phyloP scores from a whole-genome alignment of 2,113 vertebrate species.

The Penelope pileata region DNA sequence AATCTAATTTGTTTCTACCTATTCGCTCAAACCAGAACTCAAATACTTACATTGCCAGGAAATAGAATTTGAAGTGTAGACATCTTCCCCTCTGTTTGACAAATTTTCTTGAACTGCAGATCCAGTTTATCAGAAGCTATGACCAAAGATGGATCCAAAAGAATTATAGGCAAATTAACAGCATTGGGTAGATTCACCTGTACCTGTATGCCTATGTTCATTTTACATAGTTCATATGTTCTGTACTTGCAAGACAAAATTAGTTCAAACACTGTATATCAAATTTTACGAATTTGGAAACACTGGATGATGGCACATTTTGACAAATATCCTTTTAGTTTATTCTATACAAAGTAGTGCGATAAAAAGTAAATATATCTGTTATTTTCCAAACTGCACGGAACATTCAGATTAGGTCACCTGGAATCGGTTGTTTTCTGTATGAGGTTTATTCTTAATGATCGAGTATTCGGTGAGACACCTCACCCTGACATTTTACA shows the following conservation, averaged over 20 bases:
- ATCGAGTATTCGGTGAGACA: not conserved
- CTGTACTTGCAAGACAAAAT: not conserved
- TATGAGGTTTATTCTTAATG: not conserved
- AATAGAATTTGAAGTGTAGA: slow-evolving; percentile 20
- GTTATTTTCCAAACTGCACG: not conserved
- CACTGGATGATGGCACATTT: not conserved
- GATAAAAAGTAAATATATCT: not conserved
- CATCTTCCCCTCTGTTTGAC: not conserved
- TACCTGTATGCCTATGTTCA: not conserved
- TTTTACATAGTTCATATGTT: not conserved
- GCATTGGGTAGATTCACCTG: not conserved
- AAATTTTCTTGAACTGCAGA: not conserved
- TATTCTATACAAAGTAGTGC: not conserved
- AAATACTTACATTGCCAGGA: not conserved
- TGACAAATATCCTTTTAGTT: not conserved
- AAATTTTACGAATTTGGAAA: not conserved
- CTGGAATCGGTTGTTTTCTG: not conserved
- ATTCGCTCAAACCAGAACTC: slow-evolving; percentile 35
- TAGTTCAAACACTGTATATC: not conserved
- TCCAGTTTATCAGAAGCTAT: not conserved
- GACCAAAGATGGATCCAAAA: not conserved
- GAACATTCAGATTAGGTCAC: not conserved
- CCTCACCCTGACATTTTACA: not conserved
- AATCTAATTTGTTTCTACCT: slow-evolving; percentile 25
- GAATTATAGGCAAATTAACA: not conserved